Evolutionary conservation across 1,140 invertebrate genomes (phyloP), one percentile per base, ranked within the genome.

Genomic region (Alviniconcha marisindica): DNA sequence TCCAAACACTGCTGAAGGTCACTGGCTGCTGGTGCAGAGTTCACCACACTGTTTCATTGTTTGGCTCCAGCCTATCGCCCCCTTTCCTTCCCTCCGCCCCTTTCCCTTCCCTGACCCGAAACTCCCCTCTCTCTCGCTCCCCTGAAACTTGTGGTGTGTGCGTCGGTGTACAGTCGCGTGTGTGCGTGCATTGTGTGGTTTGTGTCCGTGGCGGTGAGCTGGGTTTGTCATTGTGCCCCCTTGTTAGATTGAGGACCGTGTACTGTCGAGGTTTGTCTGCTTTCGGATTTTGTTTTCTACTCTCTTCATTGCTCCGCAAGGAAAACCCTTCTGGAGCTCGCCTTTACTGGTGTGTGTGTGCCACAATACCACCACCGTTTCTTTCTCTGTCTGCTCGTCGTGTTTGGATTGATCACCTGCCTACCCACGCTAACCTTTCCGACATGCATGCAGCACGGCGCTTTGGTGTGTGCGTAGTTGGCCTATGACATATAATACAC

Each of bases 1-100:
- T 74, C 82, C 86, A 82, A 87, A 85, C 82, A 84, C 28, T 44
- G n/a, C 76, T 85, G 84, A 87, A 87, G 86, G 86, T 87, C 86
- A 87, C 83, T 79, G 71, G 81, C 82, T 60, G 56, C 71, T 33
- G 51, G 69, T 31, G 15, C 36, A 84, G 78, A 81, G 82, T 85
- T 86, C 83, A 81, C 66, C 82, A 77, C 82, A 83, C 83, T 82
- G 48, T 80, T 83, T 84, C 83, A 86, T 86, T 86, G 85, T 86
- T 80, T 82, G 77, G 31, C 51, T 60, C n/a, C 44, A 44, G 81
- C 51, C 38, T 56, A 12, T 10, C 10, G 56, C n/a, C 44, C 2
- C 42, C 78, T 40, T 54, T 31, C n/a, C 36, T 33, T 80, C 28
- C n/a, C 36, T 80, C 33, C 48, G 51, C 69, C 18, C 44, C 60